Evolutionary conservation across 2,797 vertebrate genomes (phyloP).

Genomic region (Salarias fasciatus): DNA sequence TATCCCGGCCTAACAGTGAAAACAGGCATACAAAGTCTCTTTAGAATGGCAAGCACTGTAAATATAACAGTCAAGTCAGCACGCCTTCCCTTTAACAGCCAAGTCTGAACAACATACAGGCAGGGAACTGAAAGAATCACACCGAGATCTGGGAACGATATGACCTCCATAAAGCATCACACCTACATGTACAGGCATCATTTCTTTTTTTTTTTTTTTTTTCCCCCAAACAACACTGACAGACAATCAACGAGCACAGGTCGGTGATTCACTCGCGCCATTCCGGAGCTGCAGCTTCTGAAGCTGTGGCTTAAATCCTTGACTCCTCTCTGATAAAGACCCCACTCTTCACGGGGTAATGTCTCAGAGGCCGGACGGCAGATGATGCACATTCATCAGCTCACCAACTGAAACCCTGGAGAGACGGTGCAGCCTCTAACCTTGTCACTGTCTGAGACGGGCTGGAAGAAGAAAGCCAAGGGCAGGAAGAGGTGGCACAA

Average conservation of each 20-base stretch:
- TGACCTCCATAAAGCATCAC: constrained; percentile 1
- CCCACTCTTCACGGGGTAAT: constrained; percentile 46
- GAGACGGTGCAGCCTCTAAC: constrained; percentile 62
- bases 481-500: constrained; percentile 43
- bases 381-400: constrained; percentile 69
- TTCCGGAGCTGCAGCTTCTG: constrained; percentile 19
- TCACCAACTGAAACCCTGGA: constrained; percentile 56
- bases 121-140: constrained; percentile 13
- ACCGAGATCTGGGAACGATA: constrained; percentile 24
- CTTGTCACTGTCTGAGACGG: constrained; percentile 64
- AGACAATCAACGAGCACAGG: constrained; percentile 5
- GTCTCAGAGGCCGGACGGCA: constrained; percentile 41
- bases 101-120: background rate
- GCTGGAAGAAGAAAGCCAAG: constrained; percentile 43
- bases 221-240: background rate
- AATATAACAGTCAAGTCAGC: constrained; percentile 21
- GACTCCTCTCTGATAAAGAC: constrained; percentile 46
- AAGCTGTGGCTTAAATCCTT: constrained; percentile 28
- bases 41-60: constrained; percentile 40
- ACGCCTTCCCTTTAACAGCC: constrained; percentile 6
- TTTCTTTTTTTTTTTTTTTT: background rate
- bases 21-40: constrained; percentile 19
- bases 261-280: constrained; percentile 11
- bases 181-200: background rate
- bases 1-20: constrained; percentile 36